phyloP scores from a whole-genome alignment of 2,113 vertebrate species.

The Lepisosteus oculatus region DNA sequence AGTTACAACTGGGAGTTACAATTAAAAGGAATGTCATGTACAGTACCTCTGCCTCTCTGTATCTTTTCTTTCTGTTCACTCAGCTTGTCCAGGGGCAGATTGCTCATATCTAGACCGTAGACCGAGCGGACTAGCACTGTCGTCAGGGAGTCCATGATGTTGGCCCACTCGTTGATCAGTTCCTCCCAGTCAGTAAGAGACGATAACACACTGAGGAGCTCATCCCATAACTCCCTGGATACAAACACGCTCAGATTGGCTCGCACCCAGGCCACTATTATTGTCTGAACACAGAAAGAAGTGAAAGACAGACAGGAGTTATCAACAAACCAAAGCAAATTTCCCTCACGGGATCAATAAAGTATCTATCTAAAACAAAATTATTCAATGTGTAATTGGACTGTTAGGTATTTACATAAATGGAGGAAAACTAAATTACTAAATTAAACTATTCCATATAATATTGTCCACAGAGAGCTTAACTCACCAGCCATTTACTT shows the following conservation, averaged over 20 bases:
- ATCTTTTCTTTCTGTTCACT: conserved; percentile 98
- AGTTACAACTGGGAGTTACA: background rate
- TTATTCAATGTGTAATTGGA: too few species aligned
- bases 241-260: conserved; percentile 92
- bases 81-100: conserved; percentile 91
- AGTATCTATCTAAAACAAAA: too few species aligned
- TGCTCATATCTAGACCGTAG: conserved; percentile 90
- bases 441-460: too few species aligned
- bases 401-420: too few species aligned
- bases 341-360: too few species aligned
- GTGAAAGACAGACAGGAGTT: conserved; percentile 3
- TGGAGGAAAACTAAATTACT: too few species aligned
- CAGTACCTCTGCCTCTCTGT: conserved; percentile 86
- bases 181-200: conserved; percentile 94
- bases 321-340: too few species aligned
- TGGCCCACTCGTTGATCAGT: conserved; percentile 90
- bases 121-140: conserved; percentile 87
- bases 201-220: conserved; percentile 86
- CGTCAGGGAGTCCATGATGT: conserved; percentile 96
- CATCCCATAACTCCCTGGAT: conserved; percentile 96
- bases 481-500: too few species aligned
- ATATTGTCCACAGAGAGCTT: too few species aligned
- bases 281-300: conserved; percentile 69
- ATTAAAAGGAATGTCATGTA: background rate
- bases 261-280: conserved; percentile 95